Evolutionary conservation across 2,113 vertebrate species (phyloP).

Genomic region (Ceyx cyanopectus): DNA sequence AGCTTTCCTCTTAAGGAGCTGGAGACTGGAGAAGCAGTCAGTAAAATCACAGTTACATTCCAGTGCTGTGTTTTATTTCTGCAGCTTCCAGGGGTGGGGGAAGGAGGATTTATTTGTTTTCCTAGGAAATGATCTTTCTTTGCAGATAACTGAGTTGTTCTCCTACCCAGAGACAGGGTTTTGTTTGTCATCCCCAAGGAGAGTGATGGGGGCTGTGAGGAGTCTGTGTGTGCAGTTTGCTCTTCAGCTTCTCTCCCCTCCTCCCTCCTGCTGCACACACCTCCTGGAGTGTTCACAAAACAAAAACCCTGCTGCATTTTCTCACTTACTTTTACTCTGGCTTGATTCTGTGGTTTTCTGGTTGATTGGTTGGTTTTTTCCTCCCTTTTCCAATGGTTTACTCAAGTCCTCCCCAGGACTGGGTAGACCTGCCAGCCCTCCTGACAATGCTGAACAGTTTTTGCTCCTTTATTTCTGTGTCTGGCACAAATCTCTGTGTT

Average conservation of each 20-base stretch:
- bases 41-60: background rate
- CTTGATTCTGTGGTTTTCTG: background rate
- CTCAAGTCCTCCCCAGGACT: fast-evolving
- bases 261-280: background rate
- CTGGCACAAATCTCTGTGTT: background rate
- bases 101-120: background rate
- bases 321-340: background rate
- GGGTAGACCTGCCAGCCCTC: background rate
- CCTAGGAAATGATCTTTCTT: background rate
- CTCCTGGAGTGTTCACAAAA: fast-evolving
- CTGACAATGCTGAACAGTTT: background rate
- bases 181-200: background rate
- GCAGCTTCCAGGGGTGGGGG: background rate
- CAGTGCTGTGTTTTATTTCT: background rate
- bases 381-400: background rate
- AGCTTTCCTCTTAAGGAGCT: background rate
- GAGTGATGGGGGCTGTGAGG: background rate
- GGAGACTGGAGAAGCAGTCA: background rate
- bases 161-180: background rate
- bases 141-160: background rate
- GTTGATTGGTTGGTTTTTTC: background rate
- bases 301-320: background rate
- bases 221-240: background rate
- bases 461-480: background rate
- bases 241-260: background rate